Evolutionary conservation across 2,113 vertebrate species (phyloP).

Genomic region (Oryzias celebensis): DNA sequence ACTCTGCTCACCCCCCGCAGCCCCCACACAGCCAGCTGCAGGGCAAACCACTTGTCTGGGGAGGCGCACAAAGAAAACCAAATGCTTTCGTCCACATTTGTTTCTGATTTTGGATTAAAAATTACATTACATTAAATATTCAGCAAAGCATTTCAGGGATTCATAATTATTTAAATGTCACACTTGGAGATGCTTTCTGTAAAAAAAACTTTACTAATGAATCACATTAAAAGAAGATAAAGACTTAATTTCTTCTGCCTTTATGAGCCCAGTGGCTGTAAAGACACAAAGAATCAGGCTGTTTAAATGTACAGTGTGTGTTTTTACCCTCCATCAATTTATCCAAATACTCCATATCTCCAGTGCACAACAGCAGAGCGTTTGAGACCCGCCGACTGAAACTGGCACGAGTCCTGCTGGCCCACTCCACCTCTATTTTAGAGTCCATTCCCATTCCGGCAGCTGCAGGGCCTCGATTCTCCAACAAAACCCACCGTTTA

Average conservation of each 20-base stretch:
- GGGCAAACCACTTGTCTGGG: constrained; percentile 64
- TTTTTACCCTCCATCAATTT: constrained; percentile 64
- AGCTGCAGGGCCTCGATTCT: background rate
- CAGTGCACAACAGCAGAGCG: constrained; percentile 57
- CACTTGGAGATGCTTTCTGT: background rate
- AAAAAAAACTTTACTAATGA: constrained; percentile 8
- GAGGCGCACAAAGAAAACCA: constrained; percentile 1
- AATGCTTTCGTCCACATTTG: too few relatives aligned
- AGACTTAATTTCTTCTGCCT: background rate
- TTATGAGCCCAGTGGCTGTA: background rate
- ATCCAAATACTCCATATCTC: constrained; percentile 72
- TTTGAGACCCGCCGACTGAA: constrained; percentile 10
- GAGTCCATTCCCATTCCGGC: constrained; percentile 55
- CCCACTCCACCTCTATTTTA: constrained; percentile 32
- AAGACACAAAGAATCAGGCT: too few relatives aligned
- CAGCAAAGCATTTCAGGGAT: constrained; percentile 11
- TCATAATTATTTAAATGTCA: constrained; percentile 4
- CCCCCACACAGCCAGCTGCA: constrained; percentile 73
- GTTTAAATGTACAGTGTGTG: background rate
- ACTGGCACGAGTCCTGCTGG: constrained; percentile 23
- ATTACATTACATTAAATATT: too few relatives aligned
- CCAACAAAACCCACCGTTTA: background rate
- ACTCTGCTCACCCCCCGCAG: constrained; percentile 72
- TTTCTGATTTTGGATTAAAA: too few relatives aligned
- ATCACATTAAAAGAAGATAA: background rate